Conservation (phyloP, 2,113 vertebrate genomes). For the Amphiprion percula region DNA sequence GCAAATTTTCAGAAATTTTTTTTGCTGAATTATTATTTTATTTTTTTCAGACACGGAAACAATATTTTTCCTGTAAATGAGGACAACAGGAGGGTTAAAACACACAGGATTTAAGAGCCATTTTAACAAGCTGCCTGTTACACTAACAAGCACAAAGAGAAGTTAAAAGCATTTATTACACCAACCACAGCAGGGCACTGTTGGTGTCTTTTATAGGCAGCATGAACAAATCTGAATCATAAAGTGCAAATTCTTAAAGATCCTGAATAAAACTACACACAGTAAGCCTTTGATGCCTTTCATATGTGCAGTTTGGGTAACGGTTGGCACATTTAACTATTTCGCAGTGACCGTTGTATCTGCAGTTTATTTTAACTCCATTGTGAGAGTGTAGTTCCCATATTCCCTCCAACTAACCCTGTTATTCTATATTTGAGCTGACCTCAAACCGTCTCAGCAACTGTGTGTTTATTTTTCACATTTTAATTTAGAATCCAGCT, state of each 20-base stretch:
- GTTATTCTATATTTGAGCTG: not conserved
- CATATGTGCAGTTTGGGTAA: not conserved
- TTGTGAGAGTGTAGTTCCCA: too few relatives aligned
- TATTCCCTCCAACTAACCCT: not conserved
- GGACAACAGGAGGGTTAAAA: too few relatives aligned
- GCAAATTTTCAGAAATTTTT: too few relatives aligned
- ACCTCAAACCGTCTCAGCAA: not conserved
- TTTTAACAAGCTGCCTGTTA: not conserved
- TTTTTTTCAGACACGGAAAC: too few relatives aligned
- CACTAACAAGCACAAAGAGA: not conserved
- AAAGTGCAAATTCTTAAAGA: slow-evolving; percentile 25
- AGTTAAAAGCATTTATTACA: not conserved
- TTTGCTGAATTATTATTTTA: too few relatives aligned
- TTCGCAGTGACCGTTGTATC: not conserved
- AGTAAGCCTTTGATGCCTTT: not conserved
- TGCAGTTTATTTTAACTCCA: too few relatives aligned
- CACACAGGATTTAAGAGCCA: not conserved
- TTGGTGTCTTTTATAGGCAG: not conserved
- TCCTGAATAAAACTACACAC: not conserved
- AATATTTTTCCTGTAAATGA: too few relatives aligned
- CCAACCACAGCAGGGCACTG: not conserved
- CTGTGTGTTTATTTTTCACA: not conserved
- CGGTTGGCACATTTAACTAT: too few relatives aligned
- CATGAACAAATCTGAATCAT: not conserved
- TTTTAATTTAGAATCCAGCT: not conserved